These are phyloP conservation scores for Hydraecia micacea DNA, from an alignment of 2,888 invertebrate species.

Conservation along the genomic window DNA sequence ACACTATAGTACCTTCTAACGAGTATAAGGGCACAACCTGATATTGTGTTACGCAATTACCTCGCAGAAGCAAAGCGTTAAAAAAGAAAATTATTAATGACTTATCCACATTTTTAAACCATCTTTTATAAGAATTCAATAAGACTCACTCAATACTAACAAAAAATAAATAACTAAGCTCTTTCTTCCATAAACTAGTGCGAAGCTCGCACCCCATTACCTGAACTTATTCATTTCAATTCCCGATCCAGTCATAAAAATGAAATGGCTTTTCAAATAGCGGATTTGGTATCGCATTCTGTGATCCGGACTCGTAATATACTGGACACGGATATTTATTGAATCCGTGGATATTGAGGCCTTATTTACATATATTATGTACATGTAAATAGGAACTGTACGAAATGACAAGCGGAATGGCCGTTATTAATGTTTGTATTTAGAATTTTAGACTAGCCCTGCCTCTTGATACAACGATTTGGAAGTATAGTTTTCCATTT, in stretches of 20 bases:
- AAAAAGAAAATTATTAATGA: too few relatives aligned
- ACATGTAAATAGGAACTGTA: constrained; percentile 33
- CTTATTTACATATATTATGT: constrained; percentile 38
- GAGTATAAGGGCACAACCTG: background rate
- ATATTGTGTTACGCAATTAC: too few relatives aligned
- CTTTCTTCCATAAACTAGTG: constrained; percentile 21
- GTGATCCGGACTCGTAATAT: constrained; percentile 48
- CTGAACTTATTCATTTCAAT: constrained; percentile 61
- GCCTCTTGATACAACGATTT: background rate
- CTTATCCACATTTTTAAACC: background rate
- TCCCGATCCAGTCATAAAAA: constrained; percentile 63
- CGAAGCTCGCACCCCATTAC: constrained; percentile 40
- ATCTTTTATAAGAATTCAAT: constrained; percentile 6
- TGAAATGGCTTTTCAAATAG: constrained; percentile 63
- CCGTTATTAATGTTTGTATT: constrained; percentile 29
- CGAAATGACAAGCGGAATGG: background rate
- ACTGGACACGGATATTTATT: constrained; percentile 39
- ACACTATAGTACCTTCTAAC: background rate
- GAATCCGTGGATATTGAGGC: constrained; percentile 24
- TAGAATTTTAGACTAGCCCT: background rate
- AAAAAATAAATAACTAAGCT: background rate
- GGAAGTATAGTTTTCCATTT: background rate
- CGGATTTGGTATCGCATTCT: constrained; percentile 64
- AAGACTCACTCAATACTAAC: background rate
- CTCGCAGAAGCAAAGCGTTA: too few relatives aligned